A percentile compares a stretch with the other conserved stretches of the same genome.
phyloP scores from a whole-genome alignment of 2,797 vertebrate species.

The Megaceryle alcyon region DNA sequence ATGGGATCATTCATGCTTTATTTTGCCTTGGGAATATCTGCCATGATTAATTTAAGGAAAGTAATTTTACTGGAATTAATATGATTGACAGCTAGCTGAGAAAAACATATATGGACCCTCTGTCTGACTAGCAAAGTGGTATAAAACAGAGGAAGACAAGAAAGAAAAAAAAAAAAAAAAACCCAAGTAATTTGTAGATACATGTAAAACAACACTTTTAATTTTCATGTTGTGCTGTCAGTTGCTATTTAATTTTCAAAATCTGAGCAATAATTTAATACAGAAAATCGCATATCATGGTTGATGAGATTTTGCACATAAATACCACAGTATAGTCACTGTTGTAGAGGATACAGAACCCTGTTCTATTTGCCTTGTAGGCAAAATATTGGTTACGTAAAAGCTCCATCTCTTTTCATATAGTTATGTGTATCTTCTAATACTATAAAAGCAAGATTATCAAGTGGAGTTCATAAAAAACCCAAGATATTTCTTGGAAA shows the following conservation, averaged over 20 bases:
- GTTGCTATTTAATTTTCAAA: not conserved
- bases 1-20: not conserved
- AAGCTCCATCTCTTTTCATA: not conserved
- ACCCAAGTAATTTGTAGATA: not conserved
- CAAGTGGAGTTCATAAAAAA: not conserved
- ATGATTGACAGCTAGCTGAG: constrained; percentile 29
- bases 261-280: not conserved
- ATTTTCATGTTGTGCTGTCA: not conserved
- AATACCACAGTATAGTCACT: not conserved
- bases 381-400: constrained; percentile 10
- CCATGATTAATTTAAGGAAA: constrained; percentile 44
- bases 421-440: not conserved
- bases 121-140: not conserved
- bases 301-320: not conserved
- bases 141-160: not conserved
- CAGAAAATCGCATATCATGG: not conserved
- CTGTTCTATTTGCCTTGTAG: not conserved
- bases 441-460: not conserved
- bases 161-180: not conserved
- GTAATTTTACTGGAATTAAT: constrained; percentile 55
- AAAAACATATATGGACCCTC: not conserved
- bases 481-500: not conserved
- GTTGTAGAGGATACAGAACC: not conserved
- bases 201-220: not conserved
- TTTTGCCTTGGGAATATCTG: constrained; percentile 31